Evolutionary conservation across 2,113 vertebrate genomes (phyloP).

Genomic region (Hypanus sabinus): DNA sequence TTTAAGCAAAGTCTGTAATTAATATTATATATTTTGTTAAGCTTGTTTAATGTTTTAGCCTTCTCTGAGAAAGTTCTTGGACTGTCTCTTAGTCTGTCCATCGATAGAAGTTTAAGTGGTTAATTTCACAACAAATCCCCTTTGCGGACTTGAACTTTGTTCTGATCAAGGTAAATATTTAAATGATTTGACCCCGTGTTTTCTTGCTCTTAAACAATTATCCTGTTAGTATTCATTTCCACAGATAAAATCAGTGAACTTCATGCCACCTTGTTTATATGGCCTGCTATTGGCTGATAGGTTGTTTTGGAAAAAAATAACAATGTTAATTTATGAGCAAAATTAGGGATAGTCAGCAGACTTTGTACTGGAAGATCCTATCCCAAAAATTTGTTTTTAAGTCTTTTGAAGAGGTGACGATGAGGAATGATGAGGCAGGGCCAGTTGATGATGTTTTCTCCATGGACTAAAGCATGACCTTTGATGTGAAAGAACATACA

Average conservation of each 20-base stretch:
- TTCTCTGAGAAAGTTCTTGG: not conserved
- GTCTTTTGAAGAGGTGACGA: too few species aligned
- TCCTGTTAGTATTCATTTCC: not conserved
- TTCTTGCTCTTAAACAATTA: not conserved
- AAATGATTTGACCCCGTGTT: constrained; percentile 1
- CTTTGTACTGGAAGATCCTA: too few species aligned
- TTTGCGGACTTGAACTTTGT: not conserved
- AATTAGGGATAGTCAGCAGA: too few species aligned
- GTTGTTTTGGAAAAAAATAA: not conserved
- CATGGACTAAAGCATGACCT: too few species aligned
- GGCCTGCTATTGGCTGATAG: not conserved
- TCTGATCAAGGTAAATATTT: constrained; percentile 12
- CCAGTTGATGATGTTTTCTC: too few species aligned
- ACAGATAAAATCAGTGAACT: constrained; percentile 4
- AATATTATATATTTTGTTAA: not conserved
- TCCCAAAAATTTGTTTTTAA: too few species aligned
- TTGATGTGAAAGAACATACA: too few species aligned
- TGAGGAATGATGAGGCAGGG: too few species aligned
- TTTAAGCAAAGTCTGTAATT: not conserved
- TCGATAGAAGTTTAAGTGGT: not conserved
- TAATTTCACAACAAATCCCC: not conserved
- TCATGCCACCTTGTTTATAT: not conserved
- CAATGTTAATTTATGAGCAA: not conserved
- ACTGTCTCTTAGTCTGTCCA: not conserved
- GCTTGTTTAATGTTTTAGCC: not conserved